phyloP scores from a whole-genome alignment of 2,113 vertebrate species.

The Philantomba maxwellii region DNA sequence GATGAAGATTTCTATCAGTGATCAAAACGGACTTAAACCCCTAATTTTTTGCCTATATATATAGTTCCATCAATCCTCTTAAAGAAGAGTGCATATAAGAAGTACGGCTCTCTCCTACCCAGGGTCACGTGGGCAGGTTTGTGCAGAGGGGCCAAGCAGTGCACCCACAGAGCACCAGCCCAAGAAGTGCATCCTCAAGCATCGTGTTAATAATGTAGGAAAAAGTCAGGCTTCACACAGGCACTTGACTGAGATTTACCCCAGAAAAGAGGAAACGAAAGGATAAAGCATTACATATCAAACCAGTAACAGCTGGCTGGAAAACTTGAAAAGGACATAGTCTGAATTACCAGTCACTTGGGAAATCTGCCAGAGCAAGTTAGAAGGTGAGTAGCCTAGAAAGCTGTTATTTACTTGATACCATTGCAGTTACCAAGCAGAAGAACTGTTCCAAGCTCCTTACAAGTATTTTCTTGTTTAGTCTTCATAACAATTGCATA shows the following conservation, averaged over 20 bases:
- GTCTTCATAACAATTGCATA: neutral
- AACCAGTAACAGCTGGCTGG: neutral
- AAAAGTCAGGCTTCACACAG: neutral
- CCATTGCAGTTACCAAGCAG: neutral
- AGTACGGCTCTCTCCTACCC: neutral
- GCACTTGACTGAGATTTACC: neutral
- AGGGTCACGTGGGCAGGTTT: neutral
- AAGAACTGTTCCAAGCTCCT: neutral
- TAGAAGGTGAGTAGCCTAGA: neutral
- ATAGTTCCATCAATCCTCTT: neutral
- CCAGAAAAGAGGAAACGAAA: neutral
- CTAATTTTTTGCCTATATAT: neutral
- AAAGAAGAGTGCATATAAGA: neutral
- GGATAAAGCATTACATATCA: neutral
- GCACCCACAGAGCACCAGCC: neutral
- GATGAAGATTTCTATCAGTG: neutral
- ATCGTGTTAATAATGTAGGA: neutral
- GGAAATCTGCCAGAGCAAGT: neutral
- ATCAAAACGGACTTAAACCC: neutral
- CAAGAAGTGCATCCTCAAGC: neutral
- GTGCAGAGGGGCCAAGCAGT: neutral
- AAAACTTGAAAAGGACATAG: neutral
- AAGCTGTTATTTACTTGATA: neutral
- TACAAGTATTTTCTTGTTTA: neutral
- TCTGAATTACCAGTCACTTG: neutral